Base-by-base conservation (phyloP, 2,888 invertebrate species). In the Blastobasis lacticolella region DNA sequence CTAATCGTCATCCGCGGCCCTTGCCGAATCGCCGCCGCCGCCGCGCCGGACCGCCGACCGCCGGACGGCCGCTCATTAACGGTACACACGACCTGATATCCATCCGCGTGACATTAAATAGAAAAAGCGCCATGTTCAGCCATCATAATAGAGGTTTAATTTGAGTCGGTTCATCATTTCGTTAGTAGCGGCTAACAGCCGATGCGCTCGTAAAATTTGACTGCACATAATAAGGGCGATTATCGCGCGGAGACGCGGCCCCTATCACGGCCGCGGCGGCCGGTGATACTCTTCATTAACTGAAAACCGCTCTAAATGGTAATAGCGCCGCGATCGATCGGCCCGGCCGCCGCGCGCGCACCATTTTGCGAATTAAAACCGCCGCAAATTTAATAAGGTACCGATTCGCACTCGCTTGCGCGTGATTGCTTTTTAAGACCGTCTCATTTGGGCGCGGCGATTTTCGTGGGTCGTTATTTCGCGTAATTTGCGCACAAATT, bases 161-260 rank as follows among this genome's bases (percentile, higher is more conserved):
- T 81, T 74, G 69, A 76, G 75, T 71, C 73, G 66, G 75, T 75
- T 75, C 72, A 73, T 78, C 73, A 79, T 78, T 81, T 78, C 79
- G 75, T 78, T 78, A 75, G 77, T 75, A 76, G 74, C 76, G 72
- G 73, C 72, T 79, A 79, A 80, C 78, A 80, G 75, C 77, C 82
- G 75, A 76, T 74, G 77, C 69, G 83, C 71, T 86, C 85, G 78
- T 87, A 85, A 86, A 87, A 87, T 84, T 85, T 85, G 85, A 85
- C 82, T 85, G 85, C 81, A 62, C 75, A 81, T 85, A 86, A 84
- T 85, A 80, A 84, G 84, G 66, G 75, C 80, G 78, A 82, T 82
- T 79, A 84, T 77, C 71, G 74, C 71, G 64, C 70, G 68, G 66
- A 64, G 74, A 74, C 68, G 71, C 73, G 74, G 37, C 52, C 23